These are phyloP conservation scores for Pristiophorus japonicus DNA, from an alignment of 2,113 vertebrate genomes.

Conservation along the genomic window DNA sequence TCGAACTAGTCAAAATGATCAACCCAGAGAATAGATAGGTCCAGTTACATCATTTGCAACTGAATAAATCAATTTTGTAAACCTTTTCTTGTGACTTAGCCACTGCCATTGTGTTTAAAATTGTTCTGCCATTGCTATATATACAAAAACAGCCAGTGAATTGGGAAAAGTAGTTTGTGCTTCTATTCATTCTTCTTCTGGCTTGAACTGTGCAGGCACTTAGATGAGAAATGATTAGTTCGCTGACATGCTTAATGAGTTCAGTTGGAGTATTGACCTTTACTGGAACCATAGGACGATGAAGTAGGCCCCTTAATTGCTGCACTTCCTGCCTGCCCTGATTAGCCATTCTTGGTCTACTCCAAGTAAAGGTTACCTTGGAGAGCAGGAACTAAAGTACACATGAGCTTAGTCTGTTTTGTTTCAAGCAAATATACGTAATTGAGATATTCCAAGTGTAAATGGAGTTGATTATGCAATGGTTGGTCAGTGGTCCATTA, in stretches of 20 bases:
- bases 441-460: background rate
- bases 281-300: slow-evolving; percentile 8
- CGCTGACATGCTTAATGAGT: slow-evolving; percentile 17
- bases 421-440: background rate
- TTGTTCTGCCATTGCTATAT: background rate
- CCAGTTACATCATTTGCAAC: background rate
- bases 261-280: slow-evolving; percentile 20
- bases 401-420: background rate
- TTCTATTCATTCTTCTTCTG: background rate
- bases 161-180: background rate
- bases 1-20: background rate
- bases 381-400: background rate
- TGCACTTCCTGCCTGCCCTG: background rate
- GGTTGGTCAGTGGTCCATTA: background rate
- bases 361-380: background rate
- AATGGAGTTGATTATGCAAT: background rate
- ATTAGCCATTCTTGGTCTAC: background rate
- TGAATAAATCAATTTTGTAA: background rate
- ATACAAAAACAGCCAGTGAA: background rate
- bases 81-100: background rate
- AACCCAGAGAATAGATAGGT: background rate
- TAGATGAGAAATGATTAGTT: slow-evolving; percentile 19
- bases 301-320: slow-evolving; percentile 25
- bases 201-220: background rate
- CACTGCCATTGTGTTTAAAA: background rate